Evolutionary conservation across 2,888 invertebrate species (phyloP).

Genomic region (Drosophila borborema): DNA sequence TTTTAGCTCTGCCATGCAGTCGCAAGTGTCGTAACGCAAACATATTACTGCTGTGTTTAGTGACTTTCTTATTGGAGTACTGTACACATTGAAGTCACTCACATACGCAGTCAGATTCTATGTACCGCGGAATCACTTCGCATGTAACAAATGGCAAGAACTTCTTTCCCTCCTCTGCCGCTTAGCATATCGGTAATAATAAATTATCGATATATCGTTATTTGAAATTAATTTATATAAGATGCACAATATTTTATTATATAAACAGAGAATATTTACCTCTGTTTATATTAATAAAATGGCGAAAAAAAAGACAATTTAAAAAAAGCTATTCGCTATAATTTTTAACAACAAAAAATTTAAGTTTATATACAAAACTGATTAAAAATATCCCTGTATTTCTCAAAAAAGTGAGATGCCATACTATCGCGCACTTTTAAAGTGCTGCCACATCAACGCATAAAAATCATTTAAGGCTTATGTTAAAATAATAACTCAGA

Average conservation of each 20-base stretch:
- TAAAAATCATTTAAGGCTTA: neutral
- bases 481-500: neutral
- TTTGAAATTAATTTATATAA: conserved; percentile 7
- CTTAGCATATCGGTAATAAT: neutral
- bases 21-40: conserved; percentile 64
- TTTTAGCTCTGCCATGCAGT: conserved; percentile 30
- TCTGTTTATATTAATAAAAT: too few relatives aligned
- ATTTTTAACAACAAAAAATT: too few relatives aligned
- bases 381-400: neutral
- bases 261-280: neutral
- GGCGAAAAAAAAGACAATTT: neutral
- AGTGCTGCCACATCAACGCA: conserved; percentile 22
- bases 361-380: too few relatives aligned
- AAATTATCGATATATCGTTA: conserved; percentile 36
- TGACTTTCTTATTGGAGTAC: conserved; percentile 21
- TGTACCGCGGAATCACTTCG: conserved; percentile 19
- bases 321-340: neutral
- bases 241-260: neutral
- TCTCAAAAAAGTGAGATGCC: neutral
- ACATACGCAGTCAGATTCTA: conserved; percentile 11
- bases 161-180: conserved; percentile 1
- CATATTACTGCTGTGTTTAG: conserved; percentile 43
- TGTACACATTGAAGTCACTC: conserved; percentile 22
- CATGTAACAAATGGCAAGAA: conserved; percentile 49
- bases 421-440: neutral